A percentile compares a stretch with the other conserved stretches of the same genome.
These are phyloP conservation scores for Pollenia labialis DNA, from an alignment of 2,888 invertebrate genomes.

Conservation along the genomic window DNA sequence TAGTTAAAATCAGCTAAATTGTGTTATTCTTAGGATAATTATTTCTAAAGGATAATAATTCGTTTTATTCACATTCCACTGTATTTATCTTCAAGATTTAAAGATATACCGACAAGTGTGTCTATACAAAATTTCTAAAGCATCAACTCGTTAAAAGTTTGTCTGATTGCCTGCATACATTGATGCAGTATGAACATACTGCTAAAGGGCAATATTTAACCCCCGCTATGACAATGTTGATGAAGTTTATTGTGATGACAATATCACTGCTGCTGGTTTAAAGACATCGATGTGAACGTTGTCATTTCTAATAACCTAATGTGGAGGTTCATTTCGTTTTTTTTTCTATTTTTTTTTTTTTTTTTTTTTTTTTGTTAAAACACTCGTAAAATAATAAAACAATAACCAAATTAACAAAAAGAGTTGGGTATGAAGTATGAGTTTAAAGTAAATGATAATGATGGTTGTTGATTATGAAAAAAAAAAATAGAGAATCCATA, in stretches of 20 bases:
- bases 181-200: constrained; percentile 6
- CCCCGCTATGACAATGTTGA: constrained; percentile 75
- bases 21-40: too few relatives aligned
- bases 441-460: constrained; percentile 21
- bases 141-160: constrained; percentile 28
- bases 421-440: constrained; percentile 36
- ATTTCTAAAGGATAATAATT: neutral
- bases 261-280: constrained; percentile 76
- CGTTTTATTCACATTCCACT: neutral
- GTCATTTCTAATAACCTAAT: constrained; percentile 55
- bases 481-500: constrained; percentile 9
- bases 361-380: neutral
- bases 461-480: constrained; percentile 23
- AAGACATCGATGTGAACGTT: constrained; percentile 74
- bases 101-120: neutral
- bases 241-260: constrained; percentile 50
- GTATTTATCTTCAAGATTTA: neutral
- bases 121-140: constrained; percentile 15
- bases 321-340: constrained; percentile 28
- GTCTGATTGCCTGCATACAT: constrained; percentile 67
- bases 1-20: too few relatives aligned
- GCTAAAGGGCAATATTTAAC: constrained; percentile 67
- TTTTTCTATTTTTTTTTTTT: constrained; percentile 8
- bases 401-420: constrained; percentile 66
- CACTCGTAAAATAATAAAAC: constrained; percentile 44